Percentiles rank a stretch among this genome's conserved stretches.
These are phyloP conservation scores for Cabera pusaria DNA, from an alignment of 2,888 invertebrate genomes.

Conservation along the genomic window DNA sequence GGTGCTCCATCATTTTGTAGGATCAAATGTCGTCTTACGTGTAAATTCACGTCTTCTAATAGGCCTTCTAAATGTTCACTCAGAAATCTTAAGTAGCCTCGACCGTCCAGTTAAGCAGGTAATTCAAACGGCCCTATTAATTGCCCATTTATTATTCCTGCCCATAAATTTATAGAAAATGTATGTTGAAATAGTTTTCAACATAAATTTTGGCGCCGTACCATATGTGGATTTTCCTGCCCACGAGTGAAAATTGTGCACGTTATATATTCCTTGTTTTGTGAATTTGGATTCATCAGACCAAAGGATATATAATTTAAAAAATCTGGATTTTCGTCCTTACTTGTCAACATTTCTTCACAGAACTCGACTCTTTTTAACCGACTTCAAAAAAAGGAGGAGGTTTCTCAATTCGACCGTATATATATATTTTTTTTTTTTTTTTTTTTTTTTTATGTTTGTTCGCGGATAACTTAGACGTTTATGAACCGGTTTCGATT, in stretches of 20 bases:
- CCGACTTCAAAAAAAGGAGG: no score
- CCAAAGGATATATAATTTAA: no score
- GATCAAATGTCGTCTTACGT: background rate
- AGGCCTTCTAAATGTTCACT: background rate
- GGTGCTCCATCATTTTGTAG: slow-evolving; percentile 4
- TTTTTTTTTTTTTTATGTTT: no score
- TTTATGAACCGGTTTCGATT: no score
- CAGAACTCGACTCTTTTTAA: no score
- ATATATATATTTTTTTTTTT: no score
- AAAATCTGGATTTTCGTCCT: no score
- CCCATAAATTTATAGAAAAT: slow-evolving; percentile 7
- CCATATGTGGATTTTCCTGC: slow-evolving; percentile 3
- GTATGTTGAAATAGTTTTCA: slow-evolving; percentile 8
- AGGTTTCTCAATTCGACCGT: no score
- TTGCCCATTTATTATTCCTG: background rate
- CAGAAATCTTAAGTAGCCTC: slow-evolving; percentile 2
- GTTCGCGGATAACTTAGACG: no score
- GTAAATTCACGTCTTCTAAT: background rate
- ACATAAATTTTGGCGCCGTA: background rate
- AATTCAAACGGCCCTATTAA: slow-evolving; percentile 2
- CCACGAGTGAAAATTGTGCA: background rate
- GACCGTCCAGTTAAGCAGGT: background rate
- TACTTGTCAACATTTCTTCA: no score
- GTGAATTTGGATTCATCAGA: no score
- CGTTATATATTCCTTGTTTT: no score